A percentile compares a stretch with the other conserved stretches of the same genome.
Evolutionary conservation across 2,797 vertebrate genomes (phyloP).

Genomic region (Tokudaia tokunoshimensis): DNA sequence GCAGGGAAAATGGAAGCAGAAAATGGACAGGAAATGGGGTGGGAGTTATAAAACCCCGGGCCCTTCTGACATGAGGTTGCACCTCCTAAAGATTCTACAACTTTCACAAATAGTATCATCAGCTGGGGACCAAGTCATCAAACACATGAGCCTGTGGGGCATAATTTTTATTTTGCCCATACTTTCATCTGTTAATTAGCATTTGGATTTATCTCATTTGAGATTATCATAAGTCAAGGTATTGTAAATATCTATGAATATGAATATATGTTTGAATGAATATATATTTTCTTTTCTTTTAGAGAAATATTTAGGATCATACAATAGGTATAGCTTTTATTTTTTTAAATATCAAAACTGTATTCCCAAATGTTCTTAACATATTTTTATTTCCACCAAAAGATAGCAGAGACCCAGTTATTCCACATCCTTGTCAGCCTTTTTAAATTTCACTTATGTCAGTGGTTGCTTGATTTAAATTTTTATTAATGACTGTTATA

Average conservation of each 20-base stretch:
- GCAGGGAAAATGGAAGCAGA: neutral
- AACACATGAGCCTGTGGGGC: neutral
- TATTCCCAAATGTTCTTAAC: neutral
- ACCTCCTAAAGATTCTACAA: neutral
- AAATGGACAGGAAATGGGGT: neutral
- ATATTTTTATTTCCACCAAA: constrained; percentile 1
- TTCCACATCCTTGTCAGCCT: neutral
- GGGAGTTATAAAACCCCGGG: neutral
- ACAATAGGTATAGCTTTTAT: neutral
- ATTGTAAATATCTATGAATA: neutral
- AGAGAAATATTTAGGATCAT: neutral
- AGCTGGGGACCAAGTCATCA: neutral
- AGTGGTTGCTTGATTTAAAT: neutral
- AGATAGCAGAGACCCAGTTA: neutral
- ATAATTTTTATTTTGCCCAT: neutral
- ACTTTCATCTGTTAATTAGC: neutral
- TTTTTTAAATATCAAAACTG: neutral
- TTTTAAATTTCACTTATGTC: neutral
- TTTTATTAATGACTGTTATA: neutral
- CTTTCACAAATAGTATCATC: neutral
- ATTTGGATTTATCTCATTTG: neutral
- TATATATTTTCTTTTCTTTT: neutral
- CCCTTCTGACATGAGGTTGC: neutral
- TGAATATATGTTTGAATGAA: neutral
- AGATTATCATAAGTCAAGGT: neutral